These are phyloP conservation scores for Tribolium madens DNA, from an alignment of 1,140 invertebrate genomes.

Conservation along the genomic window DNA sequence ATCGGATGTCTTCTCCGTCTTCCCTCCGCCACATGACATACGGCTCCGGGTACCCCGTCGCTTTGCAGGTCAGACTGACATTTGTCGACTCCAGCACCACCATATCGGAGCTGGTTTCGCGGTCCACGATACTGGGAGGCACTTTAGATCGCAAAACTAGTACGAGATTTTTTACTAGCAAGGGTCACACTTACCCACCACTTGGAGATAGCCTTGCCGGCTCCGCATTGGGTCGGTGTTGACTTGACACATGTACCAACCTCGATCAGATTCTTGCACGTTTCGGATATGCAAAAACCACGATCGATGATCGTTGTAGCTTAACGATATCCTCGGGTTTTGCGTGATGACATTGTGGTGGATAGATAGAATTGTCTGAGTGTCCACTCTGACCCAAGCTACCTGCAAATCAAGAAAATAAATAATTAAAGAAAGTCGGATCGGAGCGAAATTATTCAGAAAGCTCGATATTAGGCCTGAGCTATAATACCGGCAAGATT, in stretches of 20 bases:
- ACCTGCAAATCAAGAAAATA: constrained; percentile 71
- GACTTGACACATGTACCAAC: constrained; percentile 89
- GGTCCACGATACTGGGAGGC: constrained; percentile 86
- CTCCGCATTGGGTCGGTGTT: constrained; percentile 90
- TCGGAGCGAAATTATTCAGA: constrained; percentile 17
- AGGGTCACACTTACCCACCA: constrained; percentile 79
- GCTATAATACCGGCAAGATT: constrained; percentile 33
- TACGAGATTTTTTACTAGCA: neutral
- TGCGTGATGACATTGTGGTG: constrained; percentile 91
- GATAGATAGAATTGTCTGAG: constrained; percentile 91
- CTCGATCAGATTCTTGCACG: constrained; percentile 83
- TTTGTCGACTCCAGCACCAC: constrained; percentile 90
- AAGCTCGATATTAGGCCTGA: constrained; percentile 36
- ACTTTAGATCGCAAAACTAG: constrained; percentile 67
- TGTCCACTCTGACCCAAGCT: constrained; percentile 92
- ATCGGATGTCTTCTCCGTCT: constrained; percentile 88
- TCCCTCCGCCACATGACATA: constrained; percentile 92
- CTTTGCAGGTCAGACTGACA: constrained; percentile 88
- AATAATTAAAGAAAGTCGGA: constrained; percentile 32
- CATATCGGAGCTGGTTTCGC: constrained; percentile 89
- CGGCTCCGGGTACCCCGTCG: constrained; percentile 89
- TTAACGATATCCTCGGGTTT: constrained; percentile 86
- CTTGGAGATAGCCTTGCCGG: constrained; percentile 86
- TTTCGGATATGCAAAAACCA: constrained; percentile 89
- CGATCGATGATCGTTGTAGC: constrained; percentile 88